Conservation (phyloP, 2,113 vertebrate species). For the Mesocricetus auratus region DNA sequence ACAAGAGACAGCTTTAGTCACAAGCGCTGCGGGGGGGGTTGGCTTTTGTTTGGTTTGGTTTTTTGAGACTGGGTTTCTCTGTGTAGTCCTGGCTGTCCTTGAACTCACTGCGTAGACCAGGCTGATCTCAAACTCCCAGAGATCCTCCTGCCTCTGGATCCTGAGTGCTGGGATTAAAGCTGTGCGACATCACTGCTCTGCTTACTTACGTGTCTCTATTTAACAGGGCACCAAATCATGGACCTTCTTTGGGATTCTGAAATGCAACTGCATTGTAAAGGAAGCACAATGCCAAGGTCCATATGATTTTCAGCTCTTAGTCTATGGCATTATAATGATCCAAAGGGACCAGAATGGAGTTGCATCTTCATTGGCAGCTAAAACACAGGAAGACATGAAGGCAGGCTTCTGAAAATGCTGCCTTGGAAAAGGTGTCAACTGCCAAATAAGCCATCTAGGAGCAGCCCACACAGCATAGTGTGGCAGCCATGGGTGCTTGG, state of each 20-base stretch:
- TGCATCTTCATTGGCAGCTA: slow-evolving; percentile 58
- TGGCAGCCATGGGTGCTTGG: background rate
- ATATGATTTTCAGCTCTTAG: background rate
- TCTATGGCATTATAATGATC: slow-evolving; percentile 42
- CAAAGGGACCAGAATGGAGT: background rate
- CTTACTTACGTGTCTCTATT: background rate
- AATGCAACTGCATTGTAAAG: slow-evolving; percentile 27
- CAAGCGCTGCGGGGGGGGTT: too few species aligned
- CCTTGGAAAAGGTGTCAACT: slow-evolving; percentile 56
- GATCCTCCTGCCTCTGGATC: background rate
- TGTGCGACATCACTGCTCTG: background rate
- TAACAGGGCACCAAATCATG: slow-evolving; percentile 46
- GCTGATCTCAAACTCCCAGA: background rate
- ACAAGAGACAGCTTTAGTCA: slow-evolving; percentile 55
- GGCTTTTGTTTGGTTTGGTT: background rate
- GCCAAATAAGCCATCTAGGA: slow-evolving; percentile 60
- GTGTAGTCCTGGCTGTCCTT: background rate
- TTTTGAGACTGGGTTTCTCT: background rate
- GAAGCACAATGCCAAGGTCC: background rate
- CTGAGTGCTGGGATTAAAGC: background rate
- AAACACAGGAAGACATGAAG: slow-evolving; percentile 46
- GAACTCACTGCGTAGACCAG: background rate
- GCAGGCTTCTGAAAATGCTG: slow-evolving; percentile 36
- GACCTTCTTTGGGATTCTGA: slow-evolving; percentile 53
- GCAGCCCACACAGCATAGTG: slow-evolving; percentile 12